Conservation (phyloP, 2,113 vertebrate genomes). For the Phyllostomus discolor region DNA sequence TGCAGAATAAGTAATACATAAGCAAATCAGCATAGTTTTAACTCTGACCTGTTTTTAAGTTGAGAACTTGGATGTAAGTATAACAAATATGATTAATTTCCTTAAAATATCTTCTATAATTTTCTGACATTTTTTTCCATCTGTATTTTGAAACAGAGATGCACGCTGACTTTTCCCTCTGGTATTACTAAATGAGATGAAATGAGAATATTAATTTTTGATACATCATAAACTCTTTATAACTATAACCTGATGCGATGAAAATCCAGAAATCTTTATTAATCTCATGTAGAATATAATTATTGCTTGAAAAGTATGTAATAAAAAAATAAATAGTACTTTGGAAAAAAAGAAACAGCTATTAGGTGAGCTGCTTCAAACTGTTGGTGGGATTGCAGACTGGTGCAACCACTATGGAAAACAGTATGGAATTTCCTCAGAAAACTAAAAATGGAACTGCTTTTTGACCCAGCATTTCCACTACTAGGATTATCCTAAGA, state of each 20-base stretch:
- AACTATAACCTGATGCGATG: not conserved
- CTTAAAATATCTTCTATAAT: not conserved
- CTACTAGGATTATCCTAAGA: no score
- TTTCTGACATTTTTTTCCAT: conserved; percentile 1
- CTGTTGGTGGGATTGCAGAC: no score
- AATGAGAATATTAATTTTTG: not conserved
- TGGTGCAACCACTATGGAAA: no score
- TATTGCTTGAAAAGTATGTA: not conserved
- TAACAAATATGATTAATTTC: not conserved
- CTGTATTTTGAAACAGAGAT: conserved; percentile 9
- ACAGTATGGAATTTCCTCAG: no score
- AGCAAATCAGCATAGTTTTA: not conserved
- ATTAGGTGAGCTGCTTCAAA: not conserved
- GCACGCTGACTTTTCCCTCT: not conserved
- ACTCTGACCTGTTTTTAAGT: not conserved
- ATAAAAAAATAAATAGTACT: not conserved
- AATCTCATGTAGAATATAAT: not conserved
- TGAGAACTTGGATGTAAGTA: not conserved
- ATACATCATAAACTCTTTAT: not conserved
- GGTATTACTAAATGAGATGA: not conserved
- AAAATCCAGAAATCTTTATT: not conserved
- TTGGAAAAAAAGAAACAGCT: not conserved
- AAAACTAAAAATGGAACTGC: no score
- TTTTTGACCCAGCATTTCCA: no score
- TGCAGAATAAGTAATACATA: not conserved